A percentile compares a stretch with the other conserved stretches of the same genome.
Evolutionary conservation across 2,888 invertebrate genomes (phyloP).

Genomic region (Macaria liturata): DNA sequence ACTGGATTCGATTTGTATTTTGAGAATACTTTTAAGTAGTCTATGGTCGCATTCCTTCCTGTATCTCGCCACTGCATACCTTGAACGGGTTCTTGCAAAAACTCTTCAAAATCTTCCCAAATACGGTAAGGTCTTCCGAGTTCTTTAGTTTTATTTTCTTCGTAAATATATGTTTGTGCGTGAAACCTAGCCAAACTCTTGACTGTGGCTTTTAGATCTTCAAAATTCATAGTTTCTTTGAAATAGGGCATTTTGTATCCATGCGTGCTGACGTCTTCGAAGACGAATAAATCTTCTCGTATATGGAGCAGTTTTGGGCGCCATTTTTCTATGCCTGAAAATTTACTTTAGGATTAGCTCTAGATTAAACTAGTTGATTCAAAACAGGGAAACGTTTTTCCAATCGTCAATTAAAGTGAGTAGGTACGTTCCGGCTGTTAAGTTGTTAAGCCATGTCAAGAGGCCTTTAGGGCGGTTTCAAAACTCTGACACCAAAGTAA

Average conservation of each 20-base stretch:
- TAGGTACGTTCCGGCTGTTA: no score
- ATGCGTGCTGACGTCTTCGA: constrained; percentile 62
- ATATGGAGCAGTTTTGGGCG: constrained; percentile 55
- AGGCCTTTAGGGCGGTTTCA: no score
- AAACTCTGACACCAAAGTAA: no score
- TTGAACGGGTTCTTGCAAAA: constrained; percentile 54
- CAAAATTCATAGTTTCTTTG: constrained; percentile 52
- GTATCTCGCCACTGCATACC: constrained; percentile 58
- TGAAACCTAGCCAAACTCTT: constrained; percentile 76
- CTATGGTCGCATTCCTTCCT: constrained; percentile 64
- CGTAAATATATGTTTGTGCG: constrained; percentile 73
- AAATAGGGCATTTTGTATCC: constrained; percentile 63
- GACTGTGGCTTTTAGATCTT: constrained; percentile 66
- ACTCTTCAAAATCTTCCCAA: constrained; percentile 62
- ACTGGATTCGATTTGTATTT: constrained; percentile 49
- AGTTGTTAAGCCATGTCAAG: no score
- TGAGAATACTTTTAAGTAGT: constrained; percentile 62
- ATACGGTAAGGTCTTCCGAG: constrained; percentile 60
- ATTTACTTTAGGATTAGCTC: not conserved
- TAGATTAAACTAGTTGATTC: no score
- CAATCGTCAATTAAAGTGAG: no score
- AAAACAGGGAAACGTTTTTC: no score
- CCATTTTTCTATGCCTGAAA: constrained; percentile 57
- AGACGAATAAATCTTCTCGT: constrained; percentile 63
- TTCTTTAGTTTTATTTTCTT: constrained; percentile 62